These are phyloP conservation scores for Neolamprologus cancellatus DNA, from an alignment of 2,113 vertebrate genomes.

Conservation along the genomic window DNA sequence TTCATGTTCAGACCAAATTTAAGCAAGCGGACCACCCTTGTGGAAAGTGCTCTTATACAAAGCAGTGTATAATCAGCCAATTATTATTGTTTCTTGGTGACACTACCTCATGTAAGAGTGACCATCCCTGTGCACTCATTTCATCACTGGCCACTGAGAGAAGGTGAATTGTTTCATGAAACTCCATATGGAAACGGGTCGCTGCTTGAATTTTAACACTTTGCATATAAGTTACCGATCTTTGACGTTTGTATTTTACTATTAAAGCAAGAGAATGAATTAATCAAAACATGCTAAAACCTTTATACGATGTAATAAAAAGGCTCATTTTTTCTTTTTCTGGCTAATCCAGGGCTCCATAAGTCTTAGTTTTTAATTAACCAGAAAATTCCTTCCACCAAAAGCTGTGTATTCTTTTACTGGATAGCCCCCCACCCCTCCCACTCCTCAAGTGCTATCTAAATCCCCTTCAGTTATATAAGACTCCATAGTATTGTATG, in stretches of 20 bases:
- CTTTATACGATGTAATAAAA: neutral
- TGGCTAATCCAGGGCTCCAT: neutral
- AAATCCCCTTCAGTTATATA: neutral
- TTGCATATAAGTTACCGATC: neutral
- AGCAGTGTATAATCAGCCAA: neutral
- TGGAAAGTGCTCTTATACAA: neutral
- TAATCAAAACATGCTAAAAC: neutral
- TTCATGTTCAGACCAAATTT: neutral
- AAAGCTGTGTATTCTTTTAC: conserved; percentile 19
- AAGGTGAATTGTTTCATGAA: neutral
- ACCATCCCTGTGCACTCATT: neutral
- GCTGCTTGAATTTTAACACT: neutral
- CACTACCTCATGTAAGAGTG: neutral
- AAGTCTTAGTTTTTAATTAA: conserved; percentile 49
- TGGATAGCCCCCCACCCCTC: neutral
- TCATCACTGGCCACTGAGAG: neutral
- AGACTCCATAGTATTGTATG: neutral
- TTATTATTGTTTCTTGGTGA: neutral
- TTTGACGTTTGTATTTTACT: neutral
- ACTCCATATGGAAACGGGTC: neutral
- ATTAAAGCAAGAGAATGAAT: neutral
- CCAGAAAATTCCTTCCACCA: conserved; percentile 1
- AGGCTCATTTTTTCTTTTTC: neutral
- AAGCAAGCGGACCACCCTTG: neutral
- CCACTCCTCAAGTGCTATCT: neutral